Evolutionary conservation across 2,113 vertebrate species (phyloP).

Genomic region (Seriola aureovittata): DNA sequence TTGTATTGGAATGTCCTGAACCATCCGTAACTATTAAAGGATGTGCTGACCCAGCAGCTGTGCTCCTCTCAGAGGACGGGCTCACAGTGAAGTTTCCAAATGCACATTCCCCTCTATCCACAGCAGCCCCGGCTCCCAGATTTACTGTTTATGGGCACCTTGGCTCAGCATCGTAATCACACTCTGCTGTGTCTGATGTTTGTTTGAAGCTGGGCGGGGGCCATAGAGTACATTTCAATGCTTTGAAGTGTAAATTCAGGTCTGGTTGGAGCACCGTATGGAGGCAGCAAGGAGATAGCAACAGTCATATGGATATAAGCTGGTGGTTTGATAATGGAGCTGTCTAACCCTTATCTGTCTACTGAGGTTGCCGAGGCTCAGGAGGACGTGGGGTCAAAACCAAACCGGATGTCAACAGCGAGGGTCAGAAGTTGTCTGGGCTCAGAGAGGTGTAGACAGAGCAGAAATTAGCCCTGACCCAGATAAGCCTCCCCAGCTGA

Average conservation of each 20-base stretch:
- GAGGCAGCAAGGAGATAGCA: slow-evolving; percentile 31
- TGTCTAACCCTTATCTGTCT: slow-evolving; percentile 30
- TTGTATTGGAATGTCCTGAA: slow-evolving; percentile 55
- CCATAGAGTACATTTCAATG: slow-evolving; percentile 16
- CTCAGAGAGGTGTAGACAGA: slow-evolving; percentile 3
- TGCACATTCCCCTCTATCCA: slow-evolving; percentile 16
- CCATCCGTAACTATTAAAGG: slow-evolving; percentile 65
- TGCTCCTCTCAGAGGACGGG: slow-evolving; percentile 62
- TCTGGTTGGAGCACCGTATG: slow-evolving; percentile 46
- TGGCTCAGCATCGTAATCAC: slow-evolving; percentile 61
- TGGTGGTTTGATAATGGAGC: slow-evolving; percentile 31
- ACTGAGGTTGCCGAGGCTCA: neutral
- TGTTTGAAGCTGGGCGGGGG: slow-evolving; percentile 68
- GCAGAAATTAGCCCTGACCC: slow-evolving; percentile 54
- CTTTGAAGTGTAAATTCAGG: slow-evolving; percentile 73
- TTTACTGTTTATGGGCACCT: slow-evolving; percentile 61
- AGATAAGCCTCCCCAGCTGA: slow-evolving; percentile 43
- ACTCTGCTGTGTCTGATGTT: slow-evolving; percentile 68
- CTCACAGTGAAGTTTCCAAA: slow-evolving; percentile 58
- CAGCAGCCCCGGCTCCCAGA: slow-evolving; percentile 38
- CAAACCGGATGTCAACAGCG: neutral
- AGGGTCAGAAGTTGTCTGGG: slow-evolving; percentile 33
- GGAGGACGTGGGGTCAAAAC: slow-evolving; percentile 28
- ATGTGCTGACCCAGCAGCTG: slow-evolving; percentile 77
- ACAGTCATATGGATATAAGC: slow-evolving; percentile 41